Base-by-base conservation (phyloP, 2,888 invertebrate species). In the Lacanobia oleracea region DNA sequence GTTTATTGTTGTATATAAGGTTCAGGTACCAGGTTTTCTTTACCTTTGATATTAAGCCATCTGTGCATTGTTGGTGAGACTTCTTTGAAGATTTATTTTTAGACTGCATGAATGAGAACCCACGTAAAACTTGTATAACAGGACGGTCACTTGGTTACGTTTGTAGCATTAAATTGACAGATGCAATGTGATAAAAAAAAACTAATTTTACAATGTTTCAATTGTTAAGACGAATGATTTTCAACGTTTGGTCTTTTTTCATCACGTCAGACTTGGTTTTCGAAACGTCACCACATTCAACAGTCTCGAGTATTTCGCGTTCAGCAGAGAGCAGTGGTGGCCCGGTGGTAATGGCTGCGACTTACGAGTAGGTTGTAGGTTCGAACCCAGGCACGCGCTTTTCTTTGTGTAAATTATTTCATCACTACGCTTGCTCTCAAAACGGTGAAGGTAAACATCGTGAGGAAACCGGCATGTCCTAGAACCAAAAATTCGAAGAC, bases 1-100 rank as follows among this genome's bases (percentile, higher is more conserved):
- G 78, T 83, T 84, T 71, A 73, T 82, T 83, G 68, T 85, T 70
- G 72, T 79, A 84, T 61, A 83, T 85, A 85, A 77, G 14, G 10
- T n/a, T 65, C 86, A 83, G 84, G 84, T 85, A 83, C 60, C 59
- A 56, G 56, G 16, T 67, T 73, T 75, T 78, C 74, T 72, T 75
- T 60, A 56, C 21, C 65, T 74, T 71, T 48, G 50, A 63, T 72
- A 69, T 72, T 64, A 64, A 70, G 50, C 43, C 67, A 45, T 68
- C 50, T 68, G 37, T 18, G 50, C 53, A 68, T 67, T 64, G 56
- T 67, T 63, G 14, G 37, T 56, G n/a, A 43, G 27, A 48, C 45
- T 54, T 63, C 50, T 67, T 5, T 51, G 23, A 21, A 54, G 70
- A 56, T 67, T 67, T 77, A 81, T 56, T 67, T 77, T 62, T 56